A percentile compares a stretch with the other conserved stretches of the same genome.
These are phyloP conservation scores for Eclectus roratus DNA, from an alignment of 2,113 vertebrate genomes.

Conservation along the genomic window DNA sequence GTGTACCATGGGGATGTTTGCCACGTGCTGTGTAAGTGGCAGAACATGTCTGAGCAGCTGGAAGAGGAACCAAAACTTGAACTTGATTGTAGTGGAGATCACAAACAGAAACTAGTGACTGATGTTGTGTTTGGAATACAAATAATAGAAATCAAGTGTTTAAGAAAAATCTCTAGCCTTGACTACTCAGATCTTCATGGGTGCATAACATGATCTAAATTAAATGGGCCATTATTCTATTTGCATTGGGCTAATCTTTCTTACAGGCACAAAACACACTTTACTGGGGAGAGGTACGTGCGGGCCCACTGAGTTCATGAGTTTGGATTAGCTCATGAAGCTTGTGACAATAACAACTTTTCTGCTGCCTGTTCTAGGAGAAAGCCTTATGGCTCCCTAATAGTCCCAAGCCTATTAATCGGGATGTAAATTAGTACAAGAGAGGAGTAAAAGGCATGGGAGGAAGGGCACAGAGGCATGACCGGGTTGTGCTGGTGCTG, in stretches of 20 bases:
- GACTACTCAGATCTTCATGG: background rate
- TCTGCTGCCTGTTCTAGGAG: background rate
- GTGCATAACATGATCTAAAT: background rate
- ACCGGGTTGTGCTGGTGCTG: background rate
- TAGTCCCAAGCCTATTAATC: background rate
- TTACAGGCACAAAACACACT: background rate
- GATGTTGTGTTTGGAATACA: background rate
- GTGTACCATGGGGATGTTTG: background rate
- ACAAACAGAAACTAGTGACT: background rate
- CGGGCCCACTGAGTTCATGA: background rate
- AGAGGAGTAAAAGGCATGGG: background rate
- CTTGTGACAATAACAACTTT: background rate
- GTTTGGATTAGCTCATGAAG: background rate
- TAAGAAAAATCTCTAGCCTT: background rate
- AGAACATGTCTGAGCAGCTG: background rate
- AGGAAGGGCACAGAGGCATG: background rate
- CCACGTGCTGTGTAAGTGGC: background rate
- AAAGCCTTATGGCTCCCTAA: background rate
- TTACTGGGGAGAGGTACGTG: fast-evolving
- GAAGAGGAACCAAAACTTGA: constrained; percentile 15
- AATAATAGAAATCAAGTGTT: background rate
- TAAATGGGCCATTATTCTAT: background rate
- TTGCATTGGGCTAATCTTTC: background rate
- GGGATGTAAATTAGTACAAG: background rate
- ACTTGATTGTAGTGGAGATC: background rate